Percentiles rank a stretch among this genome's conserved stretches.
Evolutionary conservation across 1,140 invertebrate species (phyloP).

Genomic region (Stegodyphus mimosarum): DNA sequence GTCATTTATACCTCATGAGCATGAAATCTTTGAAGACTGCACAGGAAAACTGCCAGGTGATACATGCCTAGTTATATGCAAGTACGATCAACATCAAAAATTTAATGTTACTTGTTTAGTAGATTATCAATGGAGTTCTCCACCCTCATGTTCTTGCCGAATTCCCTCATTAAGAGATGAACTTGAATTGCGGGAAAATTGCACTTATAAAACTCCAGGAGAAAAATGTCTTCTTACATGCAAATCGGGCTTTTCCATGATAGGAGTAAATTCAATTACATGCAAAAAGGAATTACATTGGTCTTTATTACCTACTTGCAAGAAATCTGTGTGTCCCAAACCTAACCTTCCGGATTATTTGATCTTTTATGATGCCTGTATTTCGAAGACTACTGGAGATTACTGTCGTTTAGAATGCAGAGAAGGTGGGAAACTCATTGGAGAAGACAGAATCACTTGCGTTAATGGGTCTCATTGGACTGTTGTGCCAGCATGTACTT

Average conservation of each 20-base stretch:
- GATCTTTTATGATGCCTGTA: neutral
- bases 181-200: neutral
- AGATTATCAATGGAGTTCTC: neutral
- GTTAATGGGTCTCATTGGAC: neutral
- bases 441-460: neutral
- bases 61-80: constrained; percentile 24
- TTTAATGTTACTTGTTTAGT: neutral
- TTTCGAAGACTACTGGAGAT: neutral
- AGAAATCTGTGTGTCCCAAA: neutral
- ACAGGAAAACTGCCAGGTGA: neutral
- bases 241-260: neutral
- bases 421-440: too few species aligned
- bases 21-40: neutral
- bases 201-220: neutral
- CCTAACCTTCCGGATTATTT: neutral
- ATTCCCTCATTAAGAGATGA: neutral
- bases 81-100: neutral
- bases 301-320: neutral
- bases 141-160: neutral
- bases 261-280: neutral
- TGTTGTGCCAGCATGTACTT: neutral
- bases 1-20: too few species aligned
- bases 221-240: neutral
- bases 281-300: neutral
- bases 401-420: neutral